phyloP scores from a whole-genome alignment of 1,140 invertebrate genomes.

The Diabrotica undecimpunctata region DNA sequence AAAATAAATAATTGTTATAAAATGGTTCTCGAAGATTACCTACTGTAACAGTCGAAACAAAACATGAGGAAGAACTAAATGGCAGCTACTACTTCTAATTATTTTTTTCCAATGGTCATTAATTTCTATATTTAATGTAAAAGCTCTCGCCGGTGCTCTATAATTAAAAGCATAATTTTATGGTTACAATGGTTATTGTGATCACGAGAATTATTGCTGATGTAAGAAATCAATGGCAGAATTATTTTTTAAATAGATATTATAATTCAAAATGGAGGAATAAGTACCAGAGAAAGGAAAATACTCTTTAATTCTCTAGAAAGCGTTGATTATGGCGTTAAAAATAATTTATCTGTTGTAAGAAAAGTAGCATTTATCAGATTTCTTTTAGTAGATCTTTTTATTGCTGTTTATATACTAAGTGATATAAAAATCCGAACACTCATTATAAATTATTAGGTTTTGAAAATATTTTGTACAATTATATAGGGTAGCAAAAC shows the following conservation, averaged over 20 bases:
- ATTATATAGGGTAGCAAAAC: too few species aligned
- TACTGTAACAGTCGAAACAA: neutral
- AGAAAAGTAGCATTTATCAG: too few species aligned
- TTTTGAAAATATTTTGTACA: too few species aligned
- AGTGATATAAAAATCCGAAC: too few species aligned
- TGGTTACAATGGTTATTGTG: neutral
- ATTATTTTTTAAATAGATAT: neutral
- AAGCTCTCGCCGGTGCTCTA: neutral
- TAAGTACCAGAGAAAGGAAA: too few species aligned
- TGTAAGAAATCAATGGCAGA: neutral
- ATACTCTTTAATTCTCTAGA: too few species aligned
- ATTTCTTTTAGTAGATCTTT: too few species aligned
- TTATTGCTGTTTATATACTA: too few species aligned
- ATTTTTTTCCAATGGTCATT: neutral
- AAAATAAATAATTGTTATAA: conserved; percentile 3
- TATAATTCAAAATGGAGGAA: too few species aligned
- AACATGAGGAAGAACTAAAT: neutral
- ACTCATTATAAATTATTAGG: too few species aligned
- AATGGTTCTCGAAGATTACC: conserved; percentile 2
- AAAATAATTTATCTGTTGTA: too few species aligned
- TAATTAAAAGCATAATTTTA: neutral
- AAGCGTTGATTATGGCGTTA: too few species aligned
- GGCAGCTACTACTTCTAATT: neutral
- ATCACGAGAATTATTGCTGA: neutral
- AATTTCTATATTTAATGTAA: neutral